These are phyloP conservation scores for Stomatorhinus ivindoensis DNA, from an alignment of 2,113 vertebrate genomes.

Conservation along the genomic window DNA sequence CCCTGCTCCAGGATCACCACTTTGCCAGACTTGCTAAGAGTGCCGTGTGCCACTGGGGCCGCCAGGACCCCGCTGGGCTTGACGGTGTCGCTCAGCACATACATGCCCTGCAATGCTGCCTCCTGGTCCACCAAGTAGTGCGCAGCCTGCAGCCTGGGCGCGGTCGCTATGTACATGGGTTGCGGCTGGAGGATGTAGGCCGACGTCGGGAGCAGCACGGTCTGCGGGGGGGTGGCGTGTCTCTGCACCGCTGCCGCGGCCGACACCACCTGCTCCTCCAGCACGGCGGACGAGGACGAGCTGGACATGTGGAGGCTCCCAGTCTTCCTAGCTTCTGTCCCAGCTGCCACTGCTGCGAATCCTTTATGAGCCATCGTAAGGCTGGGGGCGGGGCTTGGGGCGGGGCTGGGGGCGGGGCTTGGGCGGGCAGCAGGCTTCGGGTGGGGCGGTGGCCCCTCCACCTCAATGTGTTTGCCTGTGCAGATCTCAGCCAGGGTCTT, in stretches of 20 bases:
- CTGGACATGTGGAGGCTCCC: not conserved
- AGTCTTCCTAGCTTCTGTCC: not conserved
- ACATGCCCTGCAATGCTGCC: slow-evolving; percentile 27
- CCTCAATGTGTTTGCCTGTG: slow-evolving; percentile 57
- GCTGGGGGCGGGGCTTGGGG: not conserved
- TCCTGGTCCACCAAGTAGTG: slow-evolving; percentile 45
- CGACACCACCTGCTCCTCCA: slow-evolving; percentile 31
- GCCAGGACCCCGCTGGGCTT: slow-evolving; percentile 60
- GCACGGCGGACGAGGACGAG: slow-evolving; percentile 28
- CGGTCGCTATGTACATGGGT: slow-evolving; percentile 49
- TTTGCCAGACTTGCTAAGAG: slow-evolving; percentile 28
- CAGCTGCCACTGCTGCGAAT: not conserved
- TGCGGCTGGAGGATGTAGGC: slow-evolving; percentile 59
- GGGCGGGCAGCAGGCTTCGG: slow-evolving; percentile 22
- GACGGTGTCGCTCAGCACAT: slow-evolving; percentile 5
- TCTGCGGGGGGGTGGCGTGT: slow-evolving; percentile 21
- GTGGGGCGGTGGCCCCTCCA: not conserved
- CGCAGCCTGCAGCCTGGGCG: slow-evolving; percentile 40
- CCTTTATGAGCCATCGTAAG: not conserved
- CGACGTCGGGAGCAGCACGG: slow-evolving; percentile 41
- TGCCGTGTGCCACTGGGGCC: slow-evolving; percentile 48
- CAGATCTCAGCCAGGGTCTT: slow-evolving; percentile 85
- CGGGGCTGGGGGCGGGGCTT: not conserved
- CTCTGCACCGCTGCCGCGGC: slow-evolving; percentile 19
- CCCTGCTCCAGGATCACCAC: slow-evolving; percentile 50